Percentiles rank a stretch among this genome's conserved stretches.
phyloP scores from a whole-genome alignment of 2,113 vertebrate species.

The Pangasianodon hypophthalmus region DNA sequence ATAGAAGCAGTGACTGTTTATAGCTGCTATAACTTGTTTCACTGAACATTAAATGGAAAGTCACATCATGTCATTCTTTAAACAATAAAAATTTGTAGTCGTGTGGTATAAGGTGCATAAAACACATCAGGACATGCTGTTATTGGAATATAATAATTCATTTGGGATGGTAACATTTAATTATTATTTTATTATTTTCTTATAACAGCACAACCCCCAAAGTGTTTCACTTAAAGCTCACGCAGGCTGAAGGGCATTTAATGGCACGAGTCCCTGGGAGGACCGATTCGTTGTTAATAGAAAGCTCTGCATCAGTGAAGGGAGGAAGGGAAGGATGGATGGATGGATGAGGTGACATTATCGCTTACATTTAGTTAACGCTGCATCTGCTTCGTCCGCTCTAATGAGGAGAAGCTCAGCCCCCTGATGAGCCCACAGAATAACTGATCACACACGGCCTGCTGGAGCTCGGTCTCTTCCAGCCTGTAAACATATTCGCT shows the following conservation, averaged over 20 bases:
- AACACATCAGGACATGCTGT: neutral
- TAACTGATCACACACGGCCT: conserved; percentile 6
- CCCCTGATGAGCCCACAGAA: conserved; percentile 17
- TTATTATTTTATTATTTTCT: too few relatives aligned
- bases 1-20: neutral
- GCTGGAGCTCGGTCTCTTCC: neutral
- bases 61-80: neutral
- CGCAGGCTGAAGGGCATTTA: conserved; percentile 8
- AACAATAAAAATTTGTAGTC: neutral
- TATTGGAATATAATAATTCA: neutral
- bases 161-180: neutral
- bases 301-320: conserved; percentile 11
- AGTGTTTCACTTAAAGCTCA: neutral
- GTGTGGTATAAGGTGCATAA: neutral
- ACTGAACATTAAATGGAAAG: neutral
- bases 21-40: neutral
- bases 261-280: neutral
- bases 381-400: neutral
- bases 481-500: neutral
- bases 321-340: neutral
- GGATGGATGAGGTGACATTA: neutral
- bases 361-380: conserved; percentile 1
- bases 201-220: neutral
- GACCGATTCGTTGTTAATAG: conserved; percentile 4
- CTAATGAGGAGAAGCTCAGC: conserved; percentile 31